phyloP scores from a whole-genome alignment of 2,797 vertebrate genomes.

The Agapornis canus region DNA sequence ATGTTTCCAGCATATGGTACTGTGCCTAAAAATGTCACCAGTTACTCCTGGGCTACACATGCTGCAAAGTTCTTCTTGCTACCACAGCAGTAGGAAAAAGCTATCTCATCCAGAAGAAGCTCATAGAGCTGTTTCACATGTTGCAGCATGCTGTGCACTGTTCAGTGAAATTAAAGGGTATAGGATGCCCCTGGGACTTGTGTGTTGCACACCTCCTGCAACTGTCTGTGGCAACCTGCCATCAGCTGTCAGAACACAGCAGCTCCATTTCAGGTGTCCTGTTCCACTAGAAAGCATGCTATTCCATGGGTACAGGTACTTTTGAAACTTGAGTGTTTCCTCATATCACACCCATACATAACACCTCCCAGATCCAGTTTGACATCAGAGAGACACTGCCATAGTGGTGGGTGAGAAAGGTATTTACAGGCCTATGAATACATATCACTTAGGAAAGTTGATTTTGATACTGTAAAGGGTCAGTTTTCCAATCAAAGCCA shows the following conservation, averaged over 20 bases:
- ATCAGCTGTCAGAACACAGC: not conserved
- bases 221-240: not conserved
- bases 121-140: fast-evolving
- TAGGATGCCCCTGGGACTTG: not conserved
- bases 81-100: not conserved
- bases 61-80: not conserved
- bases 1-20: not conserved
- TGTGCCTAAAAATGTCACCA: not conserved
- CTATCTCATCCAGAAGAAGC: not conserved
- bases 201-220: not conserved
- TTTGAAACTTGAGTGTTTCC: conserved; percentile 9
- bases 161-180: not conserved
- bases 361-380: not conserved
- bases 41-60: not conserved
- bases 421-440: not conserved
- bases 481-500: not conserved
- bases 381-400: not conserved
- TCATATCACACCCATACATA: not conserved
- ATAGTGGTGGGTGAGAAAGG: not conserved
- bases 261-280: conserved; percentile 7
- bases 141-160: fast-evolving
- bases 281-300: not conserved
- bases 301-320: not conserved
- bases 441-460: not conserved
- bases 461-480: not conserved